These are phyloP conservation scores for Listronotus oregonensis DNA, from an alignment of 1,140 invertebrate species.

Conservation along the genomic window DNA sequence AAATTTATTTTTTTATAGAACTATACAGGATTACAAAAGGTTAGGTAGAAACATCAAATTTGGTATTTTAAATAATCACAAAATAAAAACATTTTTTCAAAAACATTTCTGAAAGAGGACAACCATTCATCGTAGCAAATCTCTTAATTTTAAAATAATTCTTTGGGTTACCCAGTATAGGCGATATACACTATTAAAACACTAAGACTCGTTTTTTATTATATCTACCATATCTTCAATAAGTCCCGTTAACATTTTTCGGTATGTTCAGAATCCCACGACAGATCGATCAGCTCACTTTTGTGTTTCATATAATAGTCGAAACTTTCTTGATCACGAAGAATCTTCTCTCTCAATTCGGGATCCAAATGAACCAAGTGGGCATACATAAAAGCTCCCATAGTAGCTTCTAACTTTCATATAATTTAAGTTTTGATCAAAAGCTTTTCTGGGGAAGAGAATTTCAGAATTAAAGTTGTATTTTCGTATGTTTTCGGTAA, in stretches of 20 bases:
- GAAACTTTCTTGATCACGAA: slow-evolving; percentile 9
- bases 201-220: no score
- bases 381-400: slow-evolving; percentile 1
- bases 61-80: no score
- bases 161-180: no score
- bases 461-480: slow-evolving; percentile 15
- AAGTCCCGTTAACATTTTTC: slow-evolving; percentile 7
- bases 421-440: slow-evolving; percentile 2
- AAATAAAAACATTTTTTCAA: no score
- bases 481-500: background rate
- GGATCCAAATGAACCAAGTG: slow-evolving; percentile 4
- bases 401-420: slow-evolving; percentile 1
- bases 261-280: slow-evolving; percentile 14
- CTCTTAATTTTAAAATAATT: no score
- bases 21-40: no score
- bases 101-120: no score
- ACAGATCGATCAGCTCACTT: slow-evolving; percentile 9
- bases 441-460: slow-evolving; percentile 16
- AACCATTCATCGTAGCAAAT: no score
- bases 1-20: no score
- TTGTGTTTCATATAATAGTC: slow-evolving; percentile 13
- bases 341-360: slow-evolving; percentile 20
- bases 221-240: slow-evolving; percentile 16
- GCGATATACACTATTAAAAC: no score
- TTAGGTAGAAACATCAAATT: no score